Percentiles rank a stretch among this genome's conserved stretches.
phyloP scores from a whole-genome alignment of 2,888 invertebrate genomes.

The Eilema caniola region DNA sequence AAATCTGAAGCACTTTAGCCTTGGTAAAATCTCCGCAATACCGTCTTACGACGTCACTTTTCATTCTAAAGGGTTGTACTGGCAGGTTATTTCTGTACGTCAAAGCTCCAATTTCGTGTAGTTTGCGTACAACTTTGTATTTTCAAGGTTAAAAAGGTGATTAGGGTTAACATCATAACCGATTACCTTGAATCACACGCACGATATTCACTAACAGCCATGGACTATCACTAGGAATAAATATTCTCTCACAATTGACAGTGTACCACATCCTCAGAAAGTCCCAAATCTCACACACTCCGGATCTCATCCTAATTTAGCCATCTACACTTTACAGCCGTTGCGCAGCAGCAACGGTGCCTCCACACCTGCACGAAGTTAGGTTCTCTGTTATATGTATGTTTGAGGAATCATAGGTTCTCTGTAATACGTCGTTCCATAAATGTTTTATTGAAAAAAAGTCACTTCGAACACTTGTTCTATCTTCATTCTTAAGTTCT shows the following conservation, averaged over 20 bases:
- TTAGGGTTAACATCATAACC: background rate
- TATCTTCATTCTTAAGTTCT: no score
- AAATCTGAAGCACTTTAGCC: constrained; percentile 48
- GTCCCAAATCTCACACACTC: no score
- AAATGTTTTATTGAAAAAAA: no score
- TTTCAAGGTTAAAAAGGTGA: background rate
- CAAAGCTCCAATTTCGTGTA: background rate
- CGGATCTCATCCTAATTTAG: no score
- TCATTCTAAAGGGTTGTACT: constrained; percentile 37
- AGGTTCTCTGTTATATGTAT: no score
- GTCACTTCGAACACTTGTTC: no score
- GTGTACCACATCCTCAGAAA: background rate
- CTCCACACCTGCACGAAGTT: no score
- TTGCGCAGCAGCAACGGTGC: no score
- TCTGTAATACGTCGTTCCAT: no score
- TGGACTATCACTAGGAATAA: background rate
- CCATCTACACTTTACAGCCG: no score
- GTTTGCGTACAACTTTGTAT: background rate
- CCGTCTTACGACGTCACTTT: constrained; percentile 39
- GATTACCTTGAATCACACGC: background rate
- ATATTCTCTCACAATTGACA: no score
- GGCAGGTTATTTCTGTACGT: constrained; percentile 3
- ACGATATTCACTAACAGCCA: background rate
- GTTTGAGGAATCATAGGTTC: no score
- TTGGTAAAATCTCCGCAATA: constrained; percentile 31